Conservation (phyloP, 2,113 vertebrate species). For the Paracanthobrama guichenoti region DNA sequence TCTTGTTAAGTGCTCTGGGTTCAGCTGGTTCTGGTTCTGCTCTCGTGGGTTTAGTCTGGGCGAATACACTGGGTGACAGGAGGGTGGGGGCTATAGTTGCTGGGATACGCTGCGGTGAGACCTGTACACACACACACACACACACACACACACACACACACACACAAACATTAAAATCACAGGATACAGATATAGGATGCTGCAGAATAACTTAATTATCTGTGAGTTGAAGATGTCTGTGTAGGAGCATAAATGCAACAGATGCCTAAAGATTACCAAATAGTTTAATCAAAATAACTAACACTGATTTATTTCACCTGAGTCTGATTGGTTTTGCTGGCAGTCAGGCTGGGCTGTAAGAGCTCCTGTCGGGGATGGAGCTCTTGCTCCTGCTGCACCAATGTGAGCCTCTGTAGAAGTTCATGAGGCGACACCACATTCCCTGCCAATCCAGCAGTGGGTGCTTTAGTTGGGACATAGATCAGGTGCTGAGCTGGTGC, state of each 20-base stretch:
- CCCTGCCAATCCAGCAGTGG: neutral
- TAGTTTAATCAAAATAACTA: neutral
- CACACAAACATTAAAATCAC: neutral
- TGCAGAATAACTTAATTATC: neutral
- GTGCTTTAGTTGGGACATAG: neutral
- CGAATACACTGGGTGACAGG: conserved; percentile 87
- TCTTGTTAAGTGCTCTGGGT: conserved; percentile 71
- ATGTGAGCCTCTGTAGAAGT: conserved; percentile 85
- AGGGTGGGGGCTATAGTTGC: conserved; percentile 77
- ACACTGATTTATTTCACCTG: conserved; percentile 20
- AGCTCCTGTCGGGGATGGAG: conserved; percentile 78
- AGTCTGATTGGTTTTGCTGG: conserved; percentile 42
- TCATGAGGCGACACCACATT: conserved; percentile 85
- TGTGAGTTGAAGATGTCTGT: neutral
- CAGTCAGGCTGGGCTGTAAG: conserved; percentile 63
- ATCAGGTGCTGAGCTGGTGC: conserved; percentile 14
- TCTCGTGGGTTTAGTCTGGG: conserved; percentile 69
- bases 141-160: too few relatives aligned
- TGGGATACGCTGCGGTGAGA: conserved; percentile 79
- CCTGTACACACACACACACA: neutral
- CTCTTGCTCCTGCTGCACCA: conserved; percentile 89
- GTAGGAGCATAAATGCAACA: neutral
- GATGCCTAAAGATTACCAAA: neutral
- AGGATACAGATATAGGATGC: neutral
- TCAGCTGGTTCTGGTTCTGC: conserved; percentile 60